phyloP scores from a whole-genome alignment of 2,888 invertebrate species.

The Trichogramma evanescens region DNA sequence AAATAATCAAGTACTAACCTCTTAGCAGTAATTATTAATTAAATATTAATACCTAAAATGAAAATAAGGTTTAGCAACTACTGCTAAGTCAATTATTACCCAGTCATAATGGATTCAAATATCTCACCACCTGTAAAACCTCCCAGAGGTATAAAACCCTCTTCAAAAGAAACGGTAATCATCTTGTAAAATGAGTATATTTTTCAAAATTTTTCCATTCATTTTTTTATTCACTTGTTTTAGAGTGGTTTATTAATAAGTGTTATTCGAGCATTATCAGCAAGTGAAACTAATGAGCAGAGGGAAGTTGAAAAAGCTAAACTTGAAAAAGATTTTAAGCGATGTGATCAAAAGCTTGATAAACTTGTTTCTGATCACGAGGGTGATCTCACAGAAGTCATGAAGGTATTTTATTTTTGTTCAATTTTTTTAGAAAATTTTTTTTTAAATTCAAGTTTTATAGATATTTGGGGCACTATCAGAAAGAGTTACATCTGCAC shows the following conservation, averaged over 20 bases:
- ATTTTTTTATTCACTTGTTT: conserved; percentile 8
- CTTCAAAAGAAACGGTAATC: conserved; percentile 72
- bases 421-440: background rate
- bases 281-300: conserved; percentile 90
- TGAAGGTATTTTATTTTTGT: conserved; percentile 50
- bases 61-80: no score
- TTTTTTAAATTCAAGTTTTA: conserved; percentile 43
- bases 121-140: conserved; percentile 75
- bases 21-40: no score
- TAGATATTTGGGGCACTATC: conserved; percentile 72
- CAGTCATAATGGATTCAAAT: conserved; percentile 2
- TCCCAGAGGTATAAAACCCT: conserved; percentile 75
- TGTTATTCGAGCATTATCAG: conserved; percentile 88
- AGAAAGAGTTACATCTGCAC: conserved; percentile 66
- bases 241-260: conserved; percentile 63
- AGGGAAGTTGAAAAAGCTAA: conserved; percentile 87
- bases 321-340: conserved; percentile 86
- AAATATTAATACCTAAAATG: no score
- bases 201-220: conserved; percentile 10
- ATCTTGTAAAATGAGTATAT: background rate
- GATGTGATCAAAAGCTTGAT: conserved; percentile 82
- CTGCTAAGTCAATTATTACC: no score
- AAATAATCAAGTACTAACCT: no score
- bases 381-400: conserved; percentile 76
- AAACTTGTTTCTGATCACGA: conserved; percentile 83